Base-by-base conservation (phyloP, 1,140 invertebrate species). In the Apis florea region DNA sequence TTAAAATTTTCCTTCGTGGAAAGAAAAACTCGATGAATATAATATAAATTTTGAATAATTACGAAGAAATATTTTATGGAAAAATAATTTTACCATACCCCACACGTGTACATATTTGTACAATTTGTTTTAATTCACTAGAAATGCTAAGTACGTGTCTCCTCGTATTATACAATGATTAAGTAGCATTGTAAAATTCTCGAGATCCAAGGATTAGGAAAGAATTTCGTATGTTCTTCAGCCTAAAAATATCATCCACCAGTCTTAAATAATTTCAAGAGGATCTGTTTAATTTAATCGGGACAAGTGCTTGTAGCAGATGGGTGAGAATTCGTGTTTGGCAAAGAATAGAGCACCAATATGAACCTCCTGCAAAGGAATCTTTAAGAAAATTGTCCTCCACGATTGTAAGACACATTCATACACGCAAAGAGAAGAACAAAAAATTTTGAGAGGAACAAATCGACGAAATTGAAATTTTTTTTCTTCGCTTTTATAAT, bases 251-350 rank as follows among this genome's bases (percentile, higher is more conserved):
- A 56, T n/a, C 19, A 56, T n/a, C 19, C 12, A 12, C 26, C 26
- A 24, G 66, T 53, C 17, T 64, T 40, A 64, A 26, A 64, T 26
- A 64, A 17, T 12, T 63, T 63, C 49, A 63, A 75, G 59, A 26
- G 66, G 74, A 24, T 47, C 31, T 71, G 56, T 26, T 58, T 47
- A 49, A 51, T 58, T 40, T 53, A 53, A 40, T 71, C 26, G 54
- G 54, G 24, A 61, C 47, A 24, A 47, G 31, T 31, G 19, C 24
- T 58, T 58, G 54, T 79, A 51, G 49, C 26, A 19, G 53, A 71
- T 61, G 53, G 61, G 15, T 53, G 49, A 54, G 63, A 56, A 49
- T 53, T 56, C 51, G 21, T 49, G 64, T 67, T 67, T 76, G 47
- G 49, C 31, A 10, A 68, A 67, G 59, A 21, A 49, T 61, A 68